Base-by-base conservation (phyloP, 1,140 invertebrate genomes). In the Aradophagus sp. region DNA sequence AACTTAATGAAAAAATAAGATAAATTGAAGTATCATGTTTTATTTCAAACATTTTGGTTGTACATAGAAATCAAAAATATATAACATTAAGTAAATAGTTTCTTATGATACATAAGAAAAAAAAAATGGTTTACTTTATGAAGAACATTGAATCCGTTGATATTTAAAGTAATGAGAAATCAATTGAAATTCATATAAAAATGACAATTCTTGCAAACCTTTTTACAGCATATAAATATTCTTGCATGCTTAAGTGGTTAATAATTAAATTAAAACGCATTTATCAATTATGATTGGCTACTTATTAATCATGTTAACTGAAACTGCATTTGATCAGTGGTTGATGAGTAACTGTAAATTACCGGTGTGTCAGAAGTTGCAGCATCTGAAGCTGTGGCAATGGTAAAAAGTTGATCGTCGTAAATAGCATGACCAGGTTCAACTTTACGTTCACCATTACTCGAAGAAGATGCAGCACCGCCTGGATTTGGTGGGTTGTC, bases 251-350 rank as follows among this genome's bases (percentile, higher is more conserved):
- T n/a, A n/a, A n/a, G n/a, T n/a, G n/a, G n/a, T 27, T 27, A 20
- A 26, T 2, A 29, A 20, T 45, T 32, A 41, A 35, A 36, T 56
- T 50, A 58, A 69, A 50, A 53, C 5, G 20, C 26, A 23, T 50
- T 38, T 31, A 52, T 11, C 12, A 11, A 8, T 35, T 2, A 34
- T 2, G 32, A 14, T 8, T 5, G 4, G 10, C 16, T 16, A 16
- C 0, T 36, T 38, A 36, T 52, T 39, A 55, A 70, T 85, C 81
- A 86, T 50, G 82, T 78, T 68, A 86, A 75, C 56, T 85, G 84
- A 68, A 85, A 86, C 31, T 85, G 84, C 83, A 86, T 83, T 71
- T 85, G 84, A 75, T 86, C 84, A 1, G 77, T 50, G 1, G 79
- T 71, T 7, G 83, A 70, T 7, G 77, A 79, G 19, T 86, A 86